Evolutionary conservation across 2,888 invertebrate species (phyloP), one percentile per base, ranked within the genome.

Genomic region (Drosophila atripex): DNA sequence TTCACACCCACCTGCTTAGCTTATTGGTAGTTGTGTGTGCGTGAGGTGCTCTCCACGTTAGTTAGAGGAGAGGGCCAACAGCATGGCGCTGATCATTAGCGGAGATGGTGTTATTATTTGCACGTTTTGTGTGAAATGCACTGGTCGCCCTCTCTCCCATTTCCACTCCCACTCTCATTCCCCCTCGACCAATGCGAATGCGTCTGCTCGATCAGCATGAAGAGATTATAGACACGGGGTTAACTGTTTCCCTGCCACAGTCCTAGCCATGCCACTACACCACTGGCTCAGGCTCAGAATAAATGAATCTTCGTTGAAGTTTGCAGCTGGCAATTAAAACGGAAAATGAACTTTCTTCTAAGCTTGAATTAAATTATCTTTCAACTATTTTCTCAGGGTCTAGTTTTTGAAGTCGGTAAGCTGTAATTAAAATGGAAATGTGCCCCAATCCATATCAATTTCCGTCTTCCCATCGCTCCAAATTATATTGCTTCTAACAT

Each of bases 41-140:
- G 58, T 71, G 49, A 21, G 49, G 18, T 45, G 49, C 23, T 45
- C 21, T 16, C 39, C 6, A n/a, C 54, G 50, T 46, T 47, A 30
- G 71, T 49, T 56, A 47, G 30, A 46, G 58, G 30, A 61, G 46
- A 32, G 60, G 41, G 49, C 43, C 51, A 35, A 43, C 71, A 73
- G 50, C 82, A 84, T 84, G 86, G 82, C 82, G 79, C 56, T 85
- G 89, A 89, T 89, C 89, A 89, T 90, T 90, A 88, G 82, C 75
- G 87, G 75, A 89, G 89, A 90, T 90, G 89, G 89, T 90, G 89
- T 88, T 90, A 90, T 90, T 90, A 90, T 90, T 90, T 90, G 89
- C 89, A 90, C 89, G 89, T 86, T 90, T 90, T 90, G 90, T 89
- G 89, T 86, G 89, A 90, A 89, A 85, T 78, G 78, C 82, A 79